These are phyloP conservation scores for Oeneis ivallda DNA, from an alignment of 2,888 invertebrate species.

Conservation along the genomic window DNA sequence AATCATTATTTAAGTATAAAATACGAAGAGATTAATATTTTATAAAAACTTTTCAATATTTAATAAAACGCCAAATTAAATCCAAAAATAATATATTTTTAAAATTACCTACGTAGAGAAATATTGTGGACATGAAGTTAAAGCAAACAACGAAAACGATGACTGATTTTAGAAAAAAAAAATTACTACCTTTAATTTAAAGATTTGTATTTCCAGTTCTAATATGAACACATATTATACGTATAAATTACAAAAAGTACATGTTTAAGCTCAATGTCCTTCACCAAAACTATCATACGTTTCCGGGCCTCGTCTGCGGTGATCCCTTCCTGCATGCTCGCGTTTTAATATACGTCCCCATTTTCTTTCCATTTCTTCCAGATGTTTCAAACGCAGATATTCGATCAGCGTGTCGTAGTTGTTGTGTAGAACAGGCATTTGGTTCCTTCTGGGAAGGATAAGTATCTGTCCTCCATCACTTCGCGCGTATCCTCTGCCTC, in stretches of 20 bases:
- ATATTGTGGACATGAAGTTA: neutral
- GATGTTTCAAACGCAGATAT: slow-evolving; percentile 54
- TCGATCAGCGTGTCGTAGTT: slow-evolving; percentile 68
- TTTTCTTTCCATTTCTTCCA: slow-evolving; percentile 45
- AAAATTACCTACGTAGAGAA: neutral
- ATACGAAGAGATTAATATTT: neutral
- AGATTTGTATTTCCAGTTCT: neutral
- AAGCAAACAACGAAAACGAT: neutral
- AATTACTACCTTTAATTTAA: too few relatives aligned
- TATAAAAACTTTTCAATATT: too few relatives aligned
- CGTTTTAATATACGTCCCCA: slow-evolving; percentile 12
- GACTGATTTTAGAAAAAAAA: neutral
- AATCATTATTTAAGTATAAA: neutral
- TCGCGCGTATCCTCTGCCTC: slow-evolving; percentile 66
- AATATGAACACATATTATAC: neutral
- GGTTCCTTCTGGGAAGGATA: slow-evolving; percentile 59
- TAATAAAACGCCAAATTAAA: neutral
- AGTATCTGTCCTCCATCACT: slow-evolving; percentile 67
- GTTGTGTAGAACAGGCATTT: slow-evolving; percentile 49
- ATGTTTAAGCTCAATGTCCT: neutral
- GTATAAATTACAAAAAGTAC: neutral
- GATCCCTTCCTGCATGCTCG: neutral
- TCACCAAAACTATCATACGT: slow-evolving; percentile 3
- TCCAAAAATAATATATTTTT: neutral
- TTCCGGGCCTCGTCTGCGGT: neutral